phyloP scores from a whole-genome alignment of 2,797 vertebrate genomes.

The Syncerus caffer region DNA sequence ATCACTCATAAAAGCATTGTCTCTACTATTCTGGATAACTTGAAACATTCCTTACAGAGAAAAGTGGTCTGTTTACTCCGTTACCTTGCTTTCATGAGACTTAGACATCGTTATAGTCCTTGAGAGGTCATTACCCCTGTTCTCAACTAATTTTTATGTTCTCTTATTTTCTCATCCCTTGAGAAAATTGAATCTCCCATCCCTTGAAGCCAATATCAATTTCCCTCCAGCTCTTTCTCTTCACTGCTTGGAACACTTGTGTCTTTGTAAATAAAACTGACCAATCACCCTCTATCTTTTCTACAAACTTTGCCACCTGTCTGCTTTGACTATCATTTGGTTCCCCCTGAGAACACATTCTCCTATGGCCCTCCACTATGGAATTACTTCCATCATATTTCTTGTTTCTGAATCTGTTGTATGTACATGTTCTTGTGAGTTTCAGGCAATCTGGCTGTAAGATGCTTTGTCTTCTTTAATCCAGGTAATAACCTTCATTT shows the following conservation, averaged over 20 bases:
- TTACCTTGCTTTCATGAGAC: background rate
- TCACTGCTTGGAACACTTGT: background rate
- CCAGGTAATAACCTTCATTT: background rate
- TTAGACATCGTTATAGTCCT: background rate
- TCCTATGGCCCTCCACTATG: background rate
- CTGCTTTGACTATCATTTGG: background rate
- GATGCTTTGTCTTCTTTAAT: background rate
- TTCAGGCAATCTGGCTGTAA: background rate
- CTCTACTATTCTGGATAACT: background rate
- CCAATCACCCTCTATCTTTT: background rate
- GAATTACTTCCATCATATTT: background rate
- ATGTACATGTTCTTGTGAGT: background rate
- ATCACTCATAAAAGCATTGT: background rate
- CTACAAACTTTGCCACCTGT: background rate
- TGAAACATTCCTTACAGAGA: background rate
- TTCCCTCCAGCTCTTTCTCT: background rate
- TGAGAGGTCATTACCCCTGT: background rate
- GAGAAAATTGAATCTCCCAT: background rate
- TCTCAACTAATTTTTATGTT: background rate
- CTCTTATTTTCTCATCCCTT: background rate
- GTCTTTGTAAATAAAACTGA: background rate
- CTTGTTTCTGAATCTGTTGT: background rate
- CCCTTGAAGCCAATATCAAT: no score
- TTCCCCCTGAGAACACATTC: background rate
- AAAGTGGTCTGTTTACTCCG: background rate